Conservation (phyloP, 92 coral and sea anemone species). For the Parazoanthus swiftii region DNA sequence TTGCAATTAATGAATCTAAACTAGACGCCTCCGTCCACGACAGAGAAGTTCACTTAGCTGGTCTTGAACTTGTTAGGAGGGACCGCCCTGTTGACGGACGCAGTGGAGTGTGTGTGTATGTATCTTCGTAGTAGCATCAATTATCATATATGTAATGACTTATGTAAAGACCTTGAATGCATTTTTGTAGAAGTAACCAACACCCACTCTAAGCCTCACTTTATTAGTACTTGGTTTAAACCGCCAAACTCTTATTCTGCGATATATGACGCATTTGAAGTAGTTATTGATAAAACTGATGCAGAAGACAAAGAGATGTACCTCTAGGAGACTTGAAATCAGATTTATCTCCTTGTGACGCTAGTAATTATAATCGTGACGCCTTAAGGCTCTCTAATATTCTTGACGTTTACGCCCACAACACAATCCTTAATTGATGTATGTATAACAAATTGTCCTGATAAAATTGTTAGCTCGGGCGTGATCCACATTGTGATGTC, state of each 20-base stretch:
- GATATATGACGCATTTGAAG: too few relatives aligned
- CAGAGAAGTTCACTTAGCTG: background rate
- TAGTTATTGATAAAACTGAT: background rate
- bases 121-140: too few relatives aligned
- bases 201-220: background rate
- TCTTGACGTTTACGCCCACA: background rate
- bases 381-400: slow-evolving; percentile 20
- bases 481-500: slow-evolving; percentile 5
- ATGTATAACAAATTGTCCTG: slow-evolving; percentile 20
- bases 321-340: background rate
- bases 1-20: background rate
- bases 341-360: background rate
- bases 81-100: too few relatives aligned
- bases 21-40: background rate
- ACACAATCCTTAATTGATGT: slow-evolving; percentile 27
- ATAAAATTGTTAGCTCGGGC: slow-evolving; percentile 36
- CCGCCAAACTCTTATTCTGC: background rate
- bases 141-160: too few relatives aligned
- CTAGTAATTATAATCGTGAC: background rate
- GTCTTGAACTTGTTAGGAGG: too few relatives aligned
- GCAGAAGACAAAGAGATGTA: background rate
- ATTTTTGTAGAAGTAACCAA: too few relatives aligned
- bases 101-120: too few relatives aligned
- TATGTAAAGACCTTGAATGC: too few relatives aligned
- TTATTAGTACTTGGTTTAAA: background rate